phyloP scores from a whole-genome alignment of 2,888 invertebrate genomes.

The Zele albiditarsus region DNA sequence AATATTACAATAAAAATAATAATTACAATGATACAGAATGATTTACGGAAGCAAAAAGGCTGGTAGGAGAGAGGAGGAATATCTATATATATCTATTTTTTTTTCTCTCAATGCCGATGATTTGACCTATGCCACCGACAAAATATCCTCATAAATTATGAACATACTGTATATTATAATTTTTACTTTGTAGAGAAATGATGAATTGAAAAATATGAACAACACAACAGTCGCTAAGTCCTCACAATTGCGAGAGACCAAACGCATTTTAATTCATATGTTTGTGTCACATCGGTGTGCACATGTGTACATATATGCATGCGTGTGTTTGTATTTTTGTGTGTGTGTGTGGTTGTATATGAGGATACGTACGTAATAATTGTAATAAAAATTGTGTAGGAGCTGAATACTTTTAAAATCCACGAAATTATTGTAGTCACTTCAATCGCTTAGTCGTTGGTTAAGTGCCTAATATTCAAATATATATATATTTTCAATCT shows the following conservation, averaged over 20 bases:
- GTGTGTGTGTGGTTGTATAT: not conserved
- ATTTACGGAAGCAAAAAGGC: not conserved
- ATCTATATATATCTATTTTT: too few species aligned
- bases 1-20: not conserved
- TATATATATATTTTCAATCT: slow-evolving; percentile 19
- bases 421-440: not conserved
- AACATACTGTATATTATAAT: not conserved
- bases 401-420: not conserved
- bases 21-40: not conserved
- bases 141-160: not conserved
- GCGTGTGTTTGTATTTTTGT: not conserved
- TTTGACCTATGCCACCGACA: not conserved
- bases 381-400: not conserved
- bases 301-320: not conserved
- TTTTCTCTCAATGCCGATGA: not conserved
- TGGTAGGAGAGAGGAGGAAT: too few species aligned
- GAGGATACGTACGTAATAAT: not conserved
- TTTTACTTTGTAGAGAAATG: not conserved
- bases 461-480: not conserved
- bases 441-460: not conserved
- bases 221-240: not conserved
- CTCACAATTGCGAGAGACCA: not conserved
- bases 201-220: not conserved
- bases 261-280: not conserved
- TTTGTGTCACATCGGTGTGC: not conserved